These are phyloP conservation scores for Cichlasoma orientale DNA, from an alignment of 2,797 vertebrate species.

Conservation along the genomic window DNA sequence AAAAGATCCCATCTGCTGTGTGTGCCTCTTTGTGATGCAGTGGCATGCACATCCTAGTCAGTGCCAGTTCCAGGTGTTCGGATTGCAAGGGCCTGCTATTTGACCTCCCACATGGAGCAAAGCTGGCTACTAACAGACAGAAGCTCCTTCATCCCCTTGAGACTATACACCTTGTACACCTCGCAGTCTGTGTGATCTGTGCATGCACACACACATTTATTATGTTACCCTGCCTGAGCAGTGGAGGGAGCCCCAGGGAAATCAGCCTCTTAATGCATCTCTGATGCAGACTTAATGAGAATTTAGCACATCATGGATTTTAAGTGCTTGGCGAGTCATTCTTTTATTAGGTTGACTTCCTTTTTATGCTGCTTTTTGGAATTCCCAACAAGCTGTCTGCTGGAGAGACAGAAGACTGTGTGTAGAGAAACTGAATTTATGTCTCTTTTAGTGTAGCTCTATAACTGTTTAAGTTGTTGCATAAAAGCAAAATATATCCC, in stretches of 20 bases:
- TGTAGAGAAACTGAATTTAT: neutral
- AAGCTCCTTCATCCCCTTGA: slow-evolving; percentile 53
- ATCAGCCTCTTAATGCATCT: slow-evolving; percentile 84
- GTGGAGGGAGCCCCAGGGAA: slow-evolving; percentile 73
- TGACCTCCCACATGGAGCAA: slow-evolving; percentile 57
- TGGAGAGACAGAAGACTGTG: neutral
- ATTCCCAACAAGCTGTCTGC: slow-evolving; percentile 46
- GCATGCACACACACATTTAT: slow-evolving; percentile 66
- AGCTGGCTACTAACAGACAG: slow-evolving; percentile 45
- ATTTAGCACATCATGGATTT: slow-evolving; percentile 82
- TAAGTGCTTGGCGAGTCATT: slow-evolving; percentile 64
- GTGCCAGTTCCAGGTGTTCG: slow-evolving; percentile 61
- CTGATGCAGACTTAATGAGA: slow-evolving; percentile 84
- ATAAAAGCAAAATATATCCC: slow-evolving; percentile 23
- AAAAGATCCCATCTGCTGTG: slow-evolving; percentile 54
- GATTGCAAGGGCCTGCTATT: slow-evolving; percentile 29
- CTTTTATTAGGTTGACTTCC: slow-evolving; percentile 75
- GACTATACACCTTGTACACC: slow-evolving; percentile 53
- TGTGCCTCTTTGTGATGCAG: slow-evolving; percentile 27
- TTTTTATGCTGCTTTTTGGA: slow-evolving; percentile 62
- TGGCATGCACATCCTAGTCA: slow-evolving; percentile 37
- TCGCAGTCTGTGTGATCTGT: slow-evolving; percentile 54
- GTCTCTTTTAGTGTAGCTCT: slow-evolving; percentile 18
- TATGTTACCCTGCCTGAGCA: slow-evolving; percentile 71
- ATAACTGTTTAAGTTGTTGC: slow-evolving; percentile 14